These are phyloP conservation scores for Parasteatoda lunata DNA, from an alignment of 2,888 invertebrate genomes.

Conservation along the genomic window DNA sequence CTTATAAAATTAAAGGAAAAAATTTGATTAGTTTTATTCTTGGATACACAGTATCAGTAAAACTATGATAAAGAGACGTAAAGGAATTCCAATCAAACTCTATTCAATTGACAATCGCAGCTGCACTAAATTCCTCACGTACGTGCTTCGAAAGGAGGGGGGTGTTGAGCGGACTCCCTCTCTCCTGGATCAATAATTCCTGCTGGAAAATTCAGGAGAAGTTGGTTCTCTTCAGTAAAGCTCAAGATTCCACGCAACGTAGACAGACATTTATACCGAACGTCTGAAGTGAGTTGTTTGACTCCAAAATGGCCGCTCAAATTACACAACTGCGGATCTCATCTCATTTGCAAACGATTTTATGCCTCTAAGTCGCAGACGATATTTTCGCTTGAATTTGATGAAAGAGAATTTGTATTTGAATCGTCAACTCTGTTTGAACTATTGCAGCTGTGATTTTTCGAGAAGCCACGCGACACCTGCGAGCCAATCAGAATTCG, in stretches of 20 bases:
- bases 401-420: background rate
- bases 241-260: constrained; percentile 28
- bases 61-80: background rate
- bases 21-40: too few relatives aligned
- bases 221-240: constrained; percentile 54
- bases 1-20: too few relatives aligned
- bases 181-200: constrained; percentile 43
- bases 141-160: background rate
- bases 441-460: constrained; percentile 15
- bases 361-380: background rate
- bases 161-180: background rate
- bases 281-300: constrained; percentile 33
- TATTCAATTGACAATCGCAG: constrained; percentile 11
- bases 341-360: background rate
- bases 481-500: constrained; percentile 23
- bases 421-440: background rate
- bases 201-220: constrained; percentile 25
- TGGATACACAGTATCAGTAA: too few relatives aligned
- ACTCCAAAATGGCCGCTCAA: constrained; percentile 51
- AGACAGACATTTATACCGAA: constrained; percentile 37
- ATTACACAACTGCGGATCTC: background rate
- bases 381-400: background rate
- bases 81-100: constrained; percentile 5
- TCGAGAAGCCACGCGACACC: constrained; percentile 10
- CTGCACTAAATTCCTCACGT: constrained; percentile 8